Conservation (phyloP, 37 sponge, comb jelly and placozoan genomes). For the Lycopodina hypogea region DNA sequence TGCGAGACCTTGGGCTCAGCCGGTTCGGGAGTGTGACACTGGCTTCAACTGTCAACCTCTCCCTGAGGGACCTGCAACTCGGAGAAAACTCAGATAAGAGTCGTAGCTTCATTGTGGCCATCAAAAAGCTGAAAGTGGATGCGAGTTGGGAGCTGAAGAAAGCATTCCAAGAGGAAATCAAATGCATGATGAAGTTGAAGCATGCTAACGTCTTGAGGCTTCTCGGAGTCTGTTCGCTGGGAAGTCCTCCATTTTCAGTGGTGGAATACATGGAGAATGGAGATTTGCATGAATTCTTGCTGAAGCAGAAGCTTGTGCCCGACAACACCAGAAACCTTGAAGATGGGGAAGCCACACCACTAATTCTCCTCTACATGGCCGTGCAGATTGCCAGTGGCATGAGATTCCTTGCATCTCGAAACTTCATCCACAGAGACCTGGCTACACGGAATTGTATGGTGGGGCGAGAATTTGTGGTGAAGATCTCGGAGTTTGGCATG, state of each 20-base stretch:
- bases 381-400: conserved; percentile 84
- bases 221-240: conserved; percentile 54
- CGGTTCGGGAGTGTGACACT: conserved; percentile 68
- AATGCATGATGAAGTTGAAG: conserved; percentile 69
- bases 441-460: conserved; percentile 84
- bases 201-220: conserved; percentile 72
- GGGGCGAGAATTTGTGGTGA: conserved; percentile 75
- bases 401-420: conserved; percentile 70
- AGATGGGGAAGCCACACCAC: conserved; percentile 41
- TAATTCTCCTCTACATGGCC: conserved; percentile 69
- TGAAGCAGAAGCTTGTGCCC: conserved; percentile 51
- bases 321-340: conserved; percentile 15
- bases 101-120: conserved; percentile 68
- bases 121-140: conserved; percentile 68
- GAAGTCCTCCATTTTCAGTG: conserved; percentile 41
- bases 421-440: conserved; percentile 82
- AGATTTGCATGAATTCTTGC: conserved; percentile 76
- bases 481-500: conserved; percentile 92
- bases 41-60: conserved; percentile 49
- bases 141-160: conserved; percentile 30
- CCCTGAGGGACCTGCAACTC: conserved; percentile 53
- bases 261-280: conserved; percentile 97
- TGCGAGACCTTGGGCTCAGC: conserved; percentile 55
- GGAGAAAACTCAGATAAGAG: conserved; percentile 39
- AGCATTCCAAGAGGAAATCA: conserved; percentile 70